These are phyloP conservation scores for Ia io DNA, from an alignment of 2,113 vertebrate genomes.

Conservation along the genomic window DNA sequence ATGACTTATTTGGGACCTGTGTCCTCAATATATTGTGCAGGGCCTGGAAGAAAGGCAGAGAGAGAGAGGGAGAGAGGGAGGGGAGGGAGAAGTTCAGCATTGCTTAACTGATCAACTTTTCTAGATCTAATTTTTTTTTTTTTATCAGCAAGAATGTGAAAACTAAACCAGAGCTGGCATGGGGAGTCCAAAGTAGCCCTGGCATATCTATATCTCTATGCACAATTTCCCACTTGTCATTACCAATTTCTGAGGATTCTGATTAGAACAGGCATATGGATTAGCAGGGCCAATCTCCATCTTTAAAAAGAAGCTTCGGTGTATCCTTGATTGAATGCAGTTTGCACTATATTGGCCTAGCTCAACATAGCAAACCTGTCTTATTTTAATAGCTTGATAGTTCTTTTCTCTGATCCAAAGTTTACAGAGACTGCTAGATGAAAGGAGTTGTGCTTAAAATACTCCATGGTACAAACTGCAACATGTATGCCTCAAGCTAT, in stretches of 20 bases:
- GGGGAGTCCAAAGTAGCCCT: not conserved
- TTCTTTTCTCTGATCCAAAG: not conserved
- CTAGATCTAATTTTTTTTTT: not conserved
- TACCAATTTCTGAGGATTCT: not conserved
- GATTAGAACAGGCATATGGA: not conserved
- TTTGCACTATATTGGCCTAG: not conserved
- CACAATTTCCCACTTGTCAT: not conserved
- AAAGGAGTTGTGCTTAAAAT: not conserved
- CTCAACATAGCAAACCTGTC: not conserved
- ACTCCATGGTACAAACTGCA: not conserved
- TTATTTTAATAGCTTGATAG: not conserved
- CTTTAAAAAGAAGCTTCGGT: not conserved
- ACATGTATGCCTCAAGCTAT: not conserved
- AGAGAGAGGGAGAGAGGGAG: not conserved
- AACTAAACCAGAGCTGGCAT: not conserved
- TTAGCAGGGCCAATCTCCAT: not conserved
- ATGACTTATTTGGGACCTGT: not conserved
- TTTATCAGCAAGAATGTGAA: not conserved
- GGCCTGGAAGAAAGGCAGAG: not conserved
- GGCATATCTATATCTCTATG: not conserved
- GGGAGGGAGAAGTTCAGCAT: not conserved
- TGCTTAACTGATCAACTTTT: not conserved
- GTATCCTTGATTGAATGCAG: not conserved
- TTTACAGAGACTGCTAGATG: not conserved
- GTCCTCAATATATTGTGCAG: not conserved